phyloP scores from a whole-genome alignment of 2,113 vertebrate genomes.

The Candoia aspera region DNA sequence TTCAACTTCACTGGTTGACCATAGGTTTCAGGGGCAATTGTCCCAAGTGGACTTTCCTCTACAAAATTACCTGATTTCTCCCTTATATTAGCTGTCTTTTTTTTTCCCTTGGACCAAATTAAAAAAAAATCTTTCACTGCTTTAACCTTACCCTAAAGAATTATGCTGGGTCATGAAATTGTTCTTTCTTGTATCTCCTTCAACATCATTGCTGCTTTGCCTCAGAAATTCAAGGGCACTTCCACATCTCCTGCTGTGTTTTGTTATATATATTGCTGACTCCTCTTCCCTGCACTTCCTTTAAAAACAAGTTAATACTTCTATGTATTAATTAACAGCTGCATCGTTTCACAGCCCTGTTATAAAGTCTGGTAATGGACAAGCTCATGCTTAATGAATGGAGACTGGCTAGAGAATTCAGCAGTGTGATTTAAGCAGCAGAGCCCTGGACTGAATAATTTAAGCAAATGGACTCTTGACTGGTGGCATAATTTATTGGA shows the following conservation, averaged over 20 bases:
- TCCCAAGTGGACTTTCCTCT: not conserved
- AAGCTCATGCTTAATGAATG: slow-evolving; percentile 52
- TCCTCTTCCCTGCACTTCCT: slow-evolving; percentile 53
- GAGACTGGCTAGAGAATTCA: slow-evolving; percentile 35
- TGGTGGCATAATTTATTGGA: slow-evolving; percentile 48
- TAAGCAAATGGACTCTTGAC: slow-evolving; percentile 53
- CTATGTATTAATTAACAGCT: slow-evolving; percentile 59
- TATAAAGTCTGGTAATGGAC: slow-evolving; percentile 57
- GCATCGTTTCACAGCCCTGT: slow-evolving; percentile 57
- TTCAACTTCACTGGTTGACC: not conserved
- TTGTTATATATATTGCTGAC: slow-evolving; percentile 52
- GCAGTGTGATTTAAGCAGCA: slow-evolving; percentile 48
- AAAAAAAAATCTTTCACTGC: not conserved
- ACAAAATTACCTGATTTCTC: not conserved
- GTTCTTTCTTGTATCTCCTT: not conserved
- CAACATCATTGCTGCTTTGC: not conserved
- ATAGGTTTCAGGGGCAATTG: not conserved
- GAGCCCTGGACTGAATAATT: slow-evolving; percentile 59
- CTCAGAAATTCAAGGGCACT: slow-evolving; percentile 55
- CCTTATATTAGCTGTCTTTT: not conserved
- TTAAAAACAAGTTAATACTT: slow-evolving; percentile 63
- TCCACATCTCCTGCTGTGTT: slow-evolving; percentile 40
- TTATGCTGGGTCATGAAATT: not conserved
- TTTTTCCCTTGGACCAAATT: not conserved
- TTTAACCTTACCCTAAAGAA: not conserved